Percentiles rank a stretch among this genome's conserved stretches.
Conservation (phyloP, 2,797 vertebrate species). For the Vipera ursinii region DNA sequence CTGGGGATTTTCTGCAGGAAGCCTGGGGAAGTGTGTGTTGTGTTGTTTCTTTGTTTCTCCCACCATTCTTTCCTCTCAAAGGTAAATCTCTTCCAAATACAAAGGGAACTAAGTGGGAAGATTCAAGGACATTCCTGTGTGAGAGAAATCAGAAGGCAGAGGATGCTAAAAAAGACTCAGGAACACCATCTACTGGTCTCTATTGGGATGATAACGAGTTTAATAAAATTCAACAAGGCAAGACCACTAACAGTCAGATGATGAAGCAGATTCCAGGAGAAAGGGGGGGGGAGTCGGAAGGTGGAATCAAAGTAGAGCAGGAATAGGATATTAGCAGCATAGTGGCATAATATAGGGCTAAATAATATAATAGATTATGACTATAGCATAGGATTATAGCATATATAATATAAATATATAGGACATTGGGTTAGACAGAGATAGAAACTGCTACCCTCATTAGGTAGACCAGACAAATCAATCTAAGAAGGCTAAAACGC, state of each 20-base stretch:
- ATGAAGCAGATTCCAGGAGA: not conserved
- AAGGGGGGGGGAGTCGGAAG: not conserved
- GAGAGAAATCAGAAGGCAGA: not conserved
- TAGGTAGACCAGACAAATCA: not conserved
- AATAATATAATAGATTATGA: not conserved
- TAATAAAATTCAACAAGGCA: not conserved
- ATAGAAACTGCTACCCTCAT: not conserved
- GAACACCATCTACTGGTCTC: not conserved
- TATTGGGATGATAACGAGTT: not conserved
- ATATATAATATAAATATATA: not conserved
- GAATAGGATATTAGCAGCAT: not conserved
- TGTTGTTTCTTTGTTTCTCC: not conserved
- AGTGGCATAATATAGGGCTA: not conserved
- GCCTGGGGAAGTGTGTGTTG: not conserved
- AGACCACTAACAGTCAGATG: not conserved
- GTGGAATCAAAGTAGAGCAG: not conserved
- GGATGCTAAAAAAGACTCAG: not conserved
- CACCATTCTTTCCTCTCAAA: not conserved
- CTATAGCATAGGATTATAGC: not conserved
- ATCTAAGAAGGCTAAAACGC: not conserved
- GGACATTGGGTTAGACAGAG: not conserved
- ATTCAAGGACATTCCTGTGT: not conserved
- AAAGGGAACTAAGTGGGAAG: not conserved
- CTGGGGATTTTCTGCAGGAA: not conserved
- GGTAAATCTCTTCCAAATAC: not conserved